Evolutionary conservation across 2,888 invertebrate genomes (phyloP), one percentile per base, ranked within the genome.

Genomic region (Tenthredo distinguenda): DNA sequence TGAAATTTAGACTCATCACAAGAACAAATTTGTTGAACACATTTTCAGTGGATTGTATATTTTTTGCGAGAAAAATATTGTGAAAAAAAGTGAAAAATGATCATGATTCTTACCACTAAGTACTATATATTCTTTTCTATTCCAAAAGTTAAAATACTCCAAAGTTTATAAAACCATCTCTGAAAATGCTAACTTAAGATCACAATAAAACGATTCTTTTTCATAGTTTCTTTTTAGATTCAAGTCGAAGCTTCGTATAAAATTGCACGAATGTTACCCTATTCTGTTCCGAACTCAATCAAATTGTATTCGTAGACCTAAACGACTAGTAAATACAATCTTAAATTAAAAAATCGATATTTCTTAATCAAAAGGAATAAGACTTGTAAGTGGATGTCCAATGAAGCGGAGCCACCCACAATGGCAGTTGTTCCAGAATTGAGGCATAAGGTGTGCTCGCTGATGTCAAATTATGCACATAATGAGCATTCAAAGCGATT

Each of bases 351-450:
- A 76, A 50, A 47, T 5, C 15, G 26, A n/a, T 10, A 40, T 15
- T 81, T 62, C 37, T 26, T 77, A 26, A 15, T 40, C 68, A 85
- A 40, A 85, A 85, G 4, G 68, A 55, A 9, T 81, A 85, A 43
- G 85, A 82, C 40, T 85, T 85, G 71, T 79, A 50, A 31, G 85
- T 82, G 6, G 85, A 68, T 50, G 81, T 71, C 85, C 85, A 85
- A 72, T 85, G 72, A 2, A 85, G 65, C 15, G 85, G 82, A 55
- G 71, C 72, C 15, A 71, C 58, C 85, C 85, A 85, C 15, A 79
- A 18, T 18, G 85, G 85, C 55, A 85, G 15, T 55, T 85, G 55
- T 47, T 85, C 18, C 0, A 85, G 55, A 85, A 85, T 71, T 7
- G 85, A 85, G 18, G 62, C 71, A 21, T 85, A 85, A 34, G 85